These are phyloP conservation scores for Pseudochromis fuscus DNA, from an alignment of 2,797 vertebrate genomes.

Conservation along the genomic window DNA sequence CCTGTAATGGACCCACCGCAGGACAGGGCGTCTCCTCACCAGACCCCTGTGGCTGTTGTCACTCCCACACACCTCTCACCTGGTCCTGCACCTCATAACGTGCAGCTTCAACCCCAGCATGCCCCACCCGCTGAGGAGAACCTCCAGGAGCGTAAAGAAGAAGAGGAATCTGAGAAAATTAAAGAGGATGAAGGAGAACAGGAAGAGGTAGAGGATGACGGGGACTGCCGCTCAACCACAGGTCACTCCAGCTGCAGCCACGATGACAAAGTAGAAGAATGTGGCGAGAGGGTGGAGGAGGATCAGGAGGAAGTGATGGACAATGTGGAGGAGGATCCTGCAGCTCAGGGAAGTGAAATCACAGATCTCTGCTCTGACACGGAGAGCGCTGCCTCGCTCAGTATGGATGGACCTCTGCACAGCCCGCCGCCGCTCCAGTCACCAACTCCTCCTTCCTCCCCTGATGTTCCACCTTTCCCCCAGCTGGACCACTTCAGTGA, in stretches of 20 bases:
- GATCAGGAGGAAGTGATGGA: slow-evolving; percentile 53
- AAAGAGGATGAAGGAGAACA: slow-evolving; percentile 34
- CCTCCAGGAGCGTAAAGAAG: slow-evolving; percentile 16
- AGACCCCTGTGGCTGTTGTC: slow-evolving; percentile 55
- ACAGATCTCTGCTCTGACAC: slow-evolving; percentile 78
- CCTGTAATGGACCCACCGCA: slow-evolving; percentile 34
- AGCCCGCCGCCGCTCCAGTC: slow-evolving; percentile 79
- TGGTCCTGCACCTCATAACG: not conserved
- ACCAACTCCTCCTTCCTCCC: slow-evolving; percentile 79
- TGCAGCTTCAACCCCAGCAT: slow-evolving; percentile 7
- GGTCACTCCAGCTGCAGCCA: slow-evolving; percentile 15
- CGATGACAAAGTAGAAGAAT: slow-evolving; percentile 29
- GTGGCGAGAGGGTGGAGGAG: slow-evolving; percentile 49
- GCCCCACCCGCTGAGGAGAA: slow-evolving; percentile 47
- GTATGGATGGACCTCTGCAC: slow-evolving; percentile 83
- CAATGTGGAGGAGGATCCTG: slow-evolving; percentile 45
- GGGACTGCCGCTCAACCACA: not conserved
- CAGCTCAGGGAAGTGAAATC: slow-evolving; percentile 71
- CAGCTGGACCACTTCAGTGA: slow-evolving; percentile 75
- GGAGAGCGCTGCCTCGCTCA: slow-evolving; percentile 80
- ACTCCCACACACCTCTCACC: slow-evolving; percentile 51
- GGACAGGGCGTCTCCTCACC: slow-evolving; percentile 55
- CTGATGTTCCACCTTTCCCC: slow-evolving; percentile 73
- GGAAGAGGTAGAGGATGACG: slow-evolving; percentile 29
- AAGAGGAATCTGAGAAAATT: slow-evolving; percentile 33